These are phyloP conservation scores for Parotocinclus haroldoi DNA, from an alignment of 2,797 vertebrate genomes.

Conservation along the genomic window DNA sequence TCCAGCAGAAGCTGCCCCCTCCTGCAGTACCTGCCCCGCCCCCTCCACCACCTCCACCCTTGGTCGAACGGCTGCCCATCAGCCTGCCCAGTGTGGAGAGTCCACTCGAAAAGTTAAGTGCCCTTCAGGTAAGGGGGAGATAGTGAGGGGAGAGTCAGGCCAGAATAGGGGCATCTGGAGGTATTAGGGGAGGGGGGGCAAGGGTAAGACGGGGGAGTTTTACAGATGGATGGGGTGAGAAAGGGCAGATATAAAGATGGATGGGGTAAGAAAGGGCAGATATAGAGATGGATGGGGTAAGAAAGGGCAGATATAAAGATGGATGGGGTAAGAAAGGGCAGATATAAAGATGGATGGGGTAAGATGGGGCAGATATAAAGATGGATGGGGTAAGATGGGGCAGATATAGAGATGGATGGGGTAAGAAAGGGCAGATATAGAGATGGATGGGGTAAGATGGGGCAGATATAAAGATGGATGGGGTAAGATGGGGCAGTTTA, in stretches of 20 bases:
- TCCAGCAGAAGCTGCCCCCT: conserved; percentile 64
- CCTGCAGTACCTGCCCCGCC: conserved; percentile 58
- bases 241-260: no score
- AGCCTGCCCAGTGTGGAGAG: conserved; percentile 76
- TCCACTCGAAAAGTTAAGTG: conserved; percentile 93
- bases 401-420: no score
- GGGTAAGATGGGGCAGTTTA: background rate
- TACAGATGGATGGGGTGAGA: no score
- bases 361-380: no score
- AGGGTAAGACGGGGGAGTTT: conserved; percentile 19
- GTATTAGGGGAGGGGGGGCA: conserved; percentile 41
- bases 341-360: no score
- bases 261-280: no score
- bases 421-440: background rate
- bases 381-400: no score
- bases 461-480: background rate
- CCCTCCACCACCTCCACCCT: conserved; percentile 54
- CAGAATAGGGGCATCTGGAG: no score
- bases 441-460: background rate
- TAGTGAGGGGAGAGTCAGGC: conserved; percentile 1
- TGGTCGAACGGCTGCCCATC: conserved; percentile 64
- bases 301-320: no score
- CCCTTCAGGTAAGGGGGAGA: conserved; percentile 83
- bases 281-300: background rate
- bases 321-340: no score